Base-by-base conservation (phyloP, 2,888 invertebrate species). In the Eupsilia transversa region DNA sequence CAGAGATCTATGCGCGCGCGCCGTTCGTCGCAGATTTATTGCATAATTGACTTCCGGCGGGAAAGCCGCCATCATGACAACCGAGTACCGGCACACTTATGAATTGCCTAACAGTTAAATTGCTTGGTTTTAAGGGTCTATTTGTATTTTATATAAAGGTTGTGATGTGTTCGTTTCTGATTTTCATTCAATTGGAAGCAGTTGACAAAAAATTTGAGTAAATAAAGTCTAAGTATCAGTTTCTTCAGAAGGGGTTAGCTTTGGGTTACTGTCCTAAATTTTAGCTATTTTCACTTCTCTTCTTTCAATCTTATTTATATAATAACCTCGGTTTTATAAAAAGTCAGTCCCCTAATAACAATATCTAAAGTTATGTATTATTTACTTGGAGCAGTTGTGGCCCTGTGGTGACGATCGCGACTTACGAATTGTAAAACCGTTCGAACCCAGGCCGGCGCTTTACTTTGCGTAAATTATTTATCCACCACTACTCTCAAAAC, bases 21-120 rank as follows among this genome's bases (percentile, higher is more conserved):
- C 87, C 82, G 86, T 80, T 72, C 75, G 75, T 75, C 79, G 85
- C 86, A 77, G 91, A 92, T 91, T 91, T 92, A 92, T 89, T 90
- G 90, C 88, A 85, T 91, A 91, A 92, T 92, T 88, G 90, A 87
- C 86, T 91, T 92, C 92, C 92, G 91, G 85, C 85, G 90, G 86
- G 83, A 80, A 80, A 79, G 84, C 82, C 87, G 87, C 83, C 89
- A 88, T 87, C 86, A 84, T 87, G 88, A 74, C 75, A 83, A 76
- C 46, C 52, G 41, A 54, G 70, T 63, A 63, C 75, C 81, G 77
- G 77, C 81, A 86, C 81, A 78, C 74, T 84, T 84, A 76, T 86
- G 68, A 77, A 79, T 84, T 74, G 82, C 69, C 66, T 77, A 85
- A 84, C 75, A 73, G 74, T 79, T 74, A 81, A 77, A 82, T 76